phyloP scores from a whole-genome alignment of 2,113 vertebrate species.

The Lepisosteus oculatus region DNA sequence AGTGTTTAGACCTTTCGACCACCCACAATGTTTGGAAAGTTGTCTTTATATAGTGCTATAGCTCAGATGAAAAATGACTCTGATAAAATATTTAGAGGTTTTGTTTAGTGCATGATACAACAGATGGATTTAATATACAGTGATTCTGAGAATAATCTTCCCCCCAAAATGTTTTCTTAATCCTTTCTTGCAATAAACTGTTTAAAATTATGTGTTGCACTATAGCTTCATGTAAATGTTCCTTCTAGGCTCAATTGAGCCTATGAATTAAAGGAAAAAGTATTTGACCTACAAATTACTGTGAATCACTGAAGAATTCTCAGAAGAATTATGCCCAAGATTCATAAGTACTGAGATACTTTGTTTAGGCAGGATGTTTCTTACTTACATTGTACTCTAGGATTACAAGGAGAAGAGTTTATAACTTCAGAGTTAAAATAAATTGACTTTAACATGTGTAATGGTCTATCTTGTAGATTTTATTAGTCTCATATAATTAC shows the following conservation, averaged over 20 bases:
- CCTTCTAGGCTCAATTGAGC: background rate
- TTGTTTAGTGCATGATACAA: constrained; percentile 5
- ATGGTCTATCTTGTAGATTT: too few species aligned
- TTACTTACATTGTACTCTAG: too few species aligned
- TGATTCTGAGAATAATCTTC: constrained; percentile 4
- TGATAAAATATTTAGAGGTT: constrained; percentile 18
- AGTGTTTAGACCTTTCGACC: background rate
- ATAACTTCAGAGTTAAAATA: too few species aligned
- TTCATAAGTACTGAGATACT: too few species aligned
- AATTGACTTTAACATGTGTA: too few species aligned
- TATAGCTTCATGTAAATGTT: background rate
- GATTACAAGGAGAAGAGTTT: too few species aligned
- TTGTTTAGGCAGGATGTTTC: too few species aligned
- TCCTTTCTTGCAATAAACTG: background rate
- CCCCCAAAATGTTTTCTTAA: background rate
- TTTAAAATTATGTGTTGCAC: constrained; percentile 3
- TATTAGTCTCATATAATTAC: too few species aligned
- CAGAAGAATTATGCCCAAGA: too few species aligned
- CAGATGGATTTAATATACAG: constrained; percentile 12
- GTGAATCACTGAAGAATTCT: too few species aligned
- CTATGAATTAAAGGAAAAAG: constrained; percentile 1
- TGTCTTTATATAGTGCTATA: constrained; percentile 9
- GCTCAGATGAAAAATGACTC: constrained; percentile 6
- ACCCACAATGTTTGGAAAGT: constrained; percentile 9
- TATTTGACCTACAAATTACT: constrained; percentile 28